phyloP scores from a whole-genome alignment of 2,113 vertebrate genomes.

The Corythoichthys intestinalis region DNA sequence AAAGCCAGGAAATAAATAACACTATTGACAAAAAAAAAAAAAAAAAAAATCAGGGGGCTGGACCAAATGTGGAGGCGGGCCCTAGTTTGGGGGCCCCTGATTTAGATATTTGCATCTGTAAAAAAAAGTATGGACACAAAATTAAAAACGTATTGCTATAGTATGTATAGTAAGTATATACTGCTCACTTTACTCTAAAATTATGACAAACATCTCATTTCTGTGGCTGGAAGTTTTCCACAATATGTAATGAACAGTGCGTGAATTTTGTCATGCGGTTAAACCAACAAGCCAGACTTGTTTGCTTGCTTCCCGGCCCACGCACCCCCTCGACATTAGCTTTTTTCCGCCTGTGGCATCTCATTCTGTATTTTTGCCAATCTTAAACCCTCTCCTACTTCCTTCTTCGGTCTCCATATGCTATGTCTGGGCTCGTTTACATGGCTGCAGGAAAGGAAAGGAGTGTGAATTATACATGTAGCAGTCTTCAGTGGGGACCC shows the following conservation, averaged over 20 bases:
- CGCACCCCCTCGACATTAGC: constrained; percentile 2
- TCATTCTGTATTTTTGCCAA: constrained; percentile 9
- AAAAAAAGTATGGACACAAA: too few relatives aligned
- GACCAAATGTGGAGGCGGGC: too few relatives aligned
- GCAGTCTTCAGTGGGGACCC: constrained; percentile 46
- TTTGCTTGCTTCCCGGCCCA: constrained; percentile 1
- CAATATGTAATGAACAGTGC: constrained; percentile 36
- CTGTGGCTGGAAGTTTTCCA: not conserved
- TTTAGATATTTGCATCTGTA: too few relatives aligned
- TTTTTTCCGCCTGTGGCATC: constrained; percentile 23
- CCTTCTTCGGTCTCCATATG: constrained; percentile 44
- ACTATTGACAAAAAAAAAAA: too few relatives aligned
- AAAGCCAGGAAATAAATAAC: too few relatives aligned
- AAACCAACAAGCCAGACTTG: constrained; percentile 36
- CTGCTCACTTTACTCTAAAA: not conserved
- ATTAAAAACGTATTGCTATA: too few relatives aligned
- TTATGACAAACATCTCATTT: not conserved
- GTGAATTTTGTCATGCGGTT: constrained; percentile 21
- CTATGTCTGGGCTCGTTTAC: constrained; percentile 62
- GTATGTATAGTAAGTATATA: not conserved
- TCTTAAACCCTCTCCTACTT: constrained; percentile 11
- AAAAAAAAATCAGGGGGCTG: too few relatives aligned
- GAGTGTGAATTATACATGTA: constrained; percentile 67
- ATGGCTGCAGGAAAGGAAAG: constrained; percentile 62
- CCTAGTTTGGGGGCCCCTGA: too few relatives aligned